phyloP scores from a whole-genome alignment of 2,113 vertebrate genomes.

The Copsychus sechellarum region DNA sequence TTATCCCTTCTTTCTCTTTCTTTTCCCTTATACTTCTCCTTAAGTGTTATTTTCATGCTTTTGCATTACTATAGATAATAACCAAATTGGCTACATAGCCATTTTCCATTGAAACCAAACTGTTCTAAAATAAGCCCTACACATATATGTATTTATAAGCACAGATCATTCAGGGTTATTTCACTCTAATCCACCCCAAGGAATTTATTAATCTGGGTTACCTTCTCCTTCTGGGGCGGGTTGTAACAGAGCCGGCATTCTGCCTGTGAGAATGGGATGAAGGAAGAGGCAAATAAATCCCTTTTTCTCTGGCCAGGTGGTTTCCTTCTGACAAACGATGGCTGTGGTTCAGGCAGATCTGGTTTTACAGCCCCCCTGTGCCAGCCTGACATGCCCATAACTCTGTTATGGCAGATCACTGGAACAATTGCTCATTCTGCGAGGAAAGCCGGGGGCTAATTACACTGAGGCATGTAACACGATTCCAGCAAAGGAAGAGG shows the following conservation, averaged over 20 bases:
- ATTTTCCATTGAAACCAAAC: background rate
- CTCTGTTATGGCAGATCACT: constrained; percentile 21
- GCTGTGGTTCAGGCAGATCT: constrained; percentile 8
- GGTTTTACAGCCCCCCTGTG: constrained; percentile 48
- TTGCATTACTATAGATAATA: background rate
- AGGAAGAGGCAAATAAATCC: constrained; percentile 14
- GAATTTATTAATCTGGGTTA: background rate
- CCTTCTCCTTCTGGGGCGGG: background rate
- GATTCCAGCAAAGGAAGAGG: background rate
- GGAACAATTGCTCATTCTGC: background rate
- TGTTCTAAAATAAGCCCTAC: background rate
- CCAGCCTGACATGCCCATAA: constrained; percentile 31
- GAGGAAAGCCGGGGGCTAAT: background rate
- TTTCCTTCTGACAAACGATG: constrained; percentile 17
- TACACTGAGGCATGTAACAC: background rate
- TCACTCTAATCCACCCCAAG: background rate
- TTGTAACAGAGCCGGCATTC: background rate
- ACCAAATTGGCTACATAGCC: background rate
- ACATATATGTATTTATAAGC: background rate
- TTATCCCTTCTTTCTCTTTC: background rate
- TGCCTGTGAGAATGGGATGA: background rate
- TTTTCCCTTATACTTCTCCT: background rate
- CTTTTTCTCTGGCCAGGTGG: background rate
- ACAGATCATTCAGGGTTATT: background rate
- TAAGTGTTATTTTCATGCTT: background rate